Percentiles rank a stretch among this genome's conserved stretches.
Conservation (phyloP, 2,797 vertebrate genomes). For the Takifugu rubripes region DNA sequence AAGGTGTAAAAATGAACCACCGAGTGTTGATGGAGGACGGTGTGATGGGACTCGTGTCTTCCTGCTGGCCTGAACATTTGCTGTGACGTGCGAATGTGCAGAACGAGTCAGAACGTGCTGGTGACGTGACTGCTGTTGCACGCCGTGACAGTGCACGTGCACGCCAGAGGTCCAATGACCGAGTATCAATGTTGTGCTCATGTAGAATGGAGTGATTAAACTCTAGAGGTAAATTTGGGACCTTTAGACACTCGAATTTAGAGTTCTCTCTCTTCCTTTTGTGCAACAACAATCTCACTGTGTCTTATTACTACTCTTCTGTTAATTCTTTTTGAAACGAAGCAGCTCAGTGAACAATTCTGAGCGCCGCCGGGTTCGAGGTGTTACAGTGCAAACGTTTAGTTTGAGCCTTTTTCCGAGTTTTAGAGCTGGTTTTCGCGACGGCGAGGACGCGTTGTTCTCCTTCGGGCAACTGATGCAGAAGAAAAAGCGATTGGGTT, state of each 20-base stretch:
- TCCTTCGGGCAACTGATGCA: conserved; percentile 40
- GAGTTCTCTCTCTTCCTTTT: not conserved
- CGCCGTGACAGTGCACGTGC: not conserved
- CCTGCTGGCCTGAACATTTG: conserved; percentile 16
- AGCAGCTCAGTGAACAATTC: conserved; percentile 1
- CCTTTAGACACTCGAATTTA: conserved; percentile 5
- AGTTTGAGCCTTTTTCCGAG: conserved; percentile 28
- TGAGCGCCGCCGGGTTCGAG: conserved; percentile 16
- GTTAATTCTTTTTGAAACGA: conserved; percentile 14
- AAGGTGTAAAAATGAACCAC: conserved; percentile 33
- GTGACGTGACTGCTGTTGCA: conserved; percentile 4
- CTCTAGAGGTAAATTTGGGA: not conserved
- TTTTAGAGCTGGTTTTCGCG: conserved; percentile 70
- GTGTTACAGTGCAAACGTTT: conserved; percentile 48
- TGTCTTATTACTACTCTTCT: conserved; percentile 5
- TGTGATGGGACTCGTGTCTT: conserved; percentile 18
- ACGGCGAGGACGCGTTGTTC: conserved; percentile 70
- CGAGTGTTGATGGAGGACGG: conserved; percentile 30
- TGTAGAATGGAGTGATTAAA: conserved; percentile 70
- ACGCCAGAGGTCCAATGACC: conserved; percentile 47
- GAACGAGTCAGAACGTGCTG: conserved; percentile 18
- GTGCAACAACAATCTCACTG: not conserved
- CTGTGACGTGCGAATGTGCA: conserved; percentile 6
- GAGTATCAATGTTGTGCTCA: conserved; percentile 75
- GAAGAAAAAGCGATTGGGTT: conserved; percentile 60